Evolutionary conservation across 2,888 invertebrate species (phyloP).

Genomic region (Rotaria magnacalcarata): DNA sequence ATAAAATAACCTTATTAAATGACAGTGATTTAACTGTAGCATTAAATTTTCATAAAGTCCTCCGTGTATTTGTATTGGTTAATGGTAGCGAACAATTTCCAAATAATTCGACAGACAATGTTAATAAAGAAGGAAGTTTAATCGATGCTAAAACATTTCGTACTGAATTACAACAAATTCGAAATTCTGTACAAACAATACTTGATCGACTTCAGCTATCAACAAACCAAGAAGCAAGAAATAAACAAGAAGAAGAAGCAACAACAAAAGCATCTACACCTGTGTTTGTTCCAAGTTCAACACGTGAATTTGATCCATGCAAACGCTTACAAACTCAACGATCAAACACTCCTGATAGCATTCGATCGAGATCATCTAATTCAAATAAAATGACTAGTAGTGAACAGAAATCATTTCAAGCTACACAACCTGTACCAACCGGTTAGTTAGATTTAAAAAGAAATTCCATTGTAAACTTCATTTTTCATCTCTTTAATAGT

Average conservation of each 20-base stretch:
- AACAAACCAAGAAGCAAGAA: background rate
- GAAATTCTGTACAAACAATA: slow-evolving; percentile 20
- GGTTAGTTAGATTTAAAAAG: background rate
- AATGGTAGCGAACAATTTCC: background rate
- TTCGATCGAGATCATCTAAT: background rate
- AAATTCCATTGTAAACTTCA: background rate
- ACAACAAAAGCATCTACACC: background rate
- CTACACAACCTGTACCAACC: background rate
- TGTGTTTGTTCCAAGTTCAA: background rate
- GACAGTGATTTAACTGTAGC: too few relatives aligned
- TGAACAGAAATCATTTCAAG: background rate
- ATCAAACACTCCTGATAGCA: slow-evolving; percentile 14
- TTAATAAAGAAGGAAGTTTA: background rate
- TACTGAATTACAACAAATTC: slow-evolving; percentile 12
- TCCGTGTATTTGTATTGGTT: too few relatives aligned
- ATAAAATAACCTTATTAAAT: too few relatives aligned
- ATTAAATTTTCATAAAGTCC: too few relatives aligned
- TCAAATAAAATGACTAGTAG: background rate
- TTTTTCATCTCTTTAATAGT: background rate
- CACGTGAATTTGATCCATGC: background rate
- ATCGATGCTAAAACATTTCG: slow-evolving; percentile 24
- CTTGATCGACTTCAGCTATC: slow-evolving; percentile 13
- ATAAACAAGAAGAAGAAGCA: background rate
- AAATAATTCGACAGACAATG: background rate
- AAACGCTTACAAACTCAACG: background rate